These are phyloP conservation scores for Caenorhabditis imperialis DNA, from an alignment of 2,888 invertebrate species.

Conservation along the genomic window DNA sequence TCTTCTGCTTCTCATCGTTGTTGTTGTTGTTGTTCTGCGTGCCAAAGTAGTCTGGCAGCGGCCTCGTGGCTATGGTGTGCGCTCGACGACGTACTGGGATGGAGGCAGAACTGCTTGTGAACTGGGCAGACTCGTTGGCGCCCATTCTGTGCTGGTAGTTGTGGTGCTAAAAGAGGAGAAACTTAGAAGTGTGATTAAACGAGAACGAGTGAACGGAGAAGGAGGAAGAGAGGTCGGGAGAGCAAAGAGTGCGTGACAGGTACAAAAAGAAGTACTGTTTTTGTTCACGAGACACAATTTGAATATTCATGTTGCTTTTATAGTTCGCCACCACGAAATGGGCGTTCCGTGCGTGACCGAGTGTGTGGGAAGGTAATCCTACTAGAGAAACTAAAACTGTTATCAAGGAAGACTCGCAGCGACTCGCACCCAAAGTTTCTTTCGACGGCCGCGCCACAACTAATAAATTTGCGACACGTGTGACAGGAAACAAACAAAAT, in stretches of 20 bases:
- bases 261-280: too few relatives aligned
- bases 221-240: constrained; percentile 32
- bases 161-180: constrained; percentile 21
- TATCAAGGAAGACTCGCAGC: constrained; percentile 8
- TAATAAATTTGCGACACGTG: constrained; percentile 17
- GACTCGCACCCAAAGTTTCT: not conserved
- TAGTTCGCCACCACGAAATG: not conserved
- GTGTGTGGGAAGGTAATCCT: constrained; percentile 27
- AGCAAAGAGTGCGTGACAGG: too few relatives aligned
- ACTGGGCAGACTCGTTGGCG: constrained; percentile 43
- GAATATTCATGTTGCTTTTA: constrained; percentile 4
- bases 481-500: constrained; percentile 6
- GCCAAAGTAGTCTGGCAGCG: constrained; percentile 30
- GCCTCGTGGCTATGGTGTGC: constrained; percentile 21
- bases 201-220: constrained; percentile 7
- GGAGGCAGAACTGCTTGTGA: not conserved
- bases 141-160: constrained; percentile 32
- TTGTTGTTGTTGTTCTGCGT: constrained; percentile 20
- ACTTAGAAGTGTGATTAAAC: constrained; percentile 11
- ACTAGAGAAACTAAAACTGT: constrained; percentile 5
- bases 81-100: constrained; percentile 33
- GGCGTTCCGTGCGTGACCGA: constrained; percentile 7
- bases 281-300: not conserved
- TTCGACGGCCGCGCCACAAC: not conserved
- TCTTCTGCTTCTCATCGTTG: constrained; percentile 37